Percentiles rank a stretch among this genome's conserved stretches.
Conservation (phyloP, 1,140 invertebrate species). For the Drosophila bifasciata region DNA sequence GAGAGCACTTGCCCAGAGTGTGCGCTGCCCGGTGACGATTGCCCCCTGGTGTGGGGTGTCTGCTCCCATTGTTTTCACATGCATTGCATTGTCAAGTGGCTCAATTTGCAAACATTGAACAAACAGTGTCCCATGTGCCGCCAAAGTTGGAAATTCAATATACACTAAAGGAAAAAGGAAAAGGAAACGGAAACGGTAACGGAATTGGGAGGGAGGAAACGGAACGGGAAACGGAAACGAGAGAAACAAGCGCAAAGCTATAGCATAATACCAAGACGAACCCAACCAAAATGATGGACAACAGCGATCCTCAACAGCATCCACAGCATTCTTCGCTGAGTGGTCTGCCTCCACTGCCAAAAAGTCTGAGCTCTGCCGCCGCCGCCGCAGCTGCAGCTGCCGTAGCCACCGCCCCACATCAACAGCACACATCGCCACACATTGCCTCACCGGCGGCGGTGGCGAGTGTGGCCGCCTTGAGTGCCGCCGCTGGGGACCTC, state of each 20-base stretch:
- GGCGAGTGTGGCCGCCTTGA: slow-evolving; percentile 46
- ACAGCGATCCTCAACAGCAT: slow-evolving; percentile 50
- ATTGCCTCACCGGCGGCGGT: slow-evolving; percentile 39
- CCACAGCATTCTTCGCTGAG: slow-evolving; percentile 77
- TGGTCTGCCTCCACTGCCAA: slow-evolving; percentile 92
- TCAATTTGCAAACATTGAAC: slow-evolving; percentile 97
- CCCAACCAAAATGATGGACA: slow-evolving; percentile 65
- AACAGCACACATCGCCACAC: slow-evolving; percentile 17
- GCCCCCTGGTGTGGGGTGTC: slow-evolving; percentile 98
- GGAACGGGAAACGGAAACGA: slow-evolving; percentile 21
- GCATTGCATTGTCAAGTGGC: slow-evolving; percentile 99
- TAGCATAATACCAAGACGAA: not conserved
- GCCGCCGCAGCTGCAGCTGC: slow-evolving; percentile 24
- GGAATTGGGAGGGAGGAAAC: not conserved
- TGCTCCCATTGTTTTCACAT: slow-evolving; percentile 99
- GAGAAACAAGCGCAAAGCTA: slow-evolving; percentile 1
- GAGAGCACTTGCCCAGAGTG: slow-evolving; percentile 98
- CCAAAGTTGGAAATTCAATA: slow-evolving; percentile 99
- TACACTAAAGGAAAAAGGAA: slow-evolving; percentile 85
- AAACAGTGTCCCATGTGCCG: slow-evolving; percentile 99
- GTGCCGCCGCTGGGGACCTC: slow-evolving; percentile 61
- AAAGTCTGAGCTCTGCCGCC: slow-evolving; percentile 92
- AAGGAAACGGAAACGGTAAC: not conserved
- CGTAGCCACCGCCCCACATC: slow-evolving; percentile 28
- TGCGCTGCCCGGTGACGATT: slow-evolving; percentile 99